Conservation (phyloP, 35 echinoderm and acorn worm genomes). For the Apostichopus californicus region DNA sequence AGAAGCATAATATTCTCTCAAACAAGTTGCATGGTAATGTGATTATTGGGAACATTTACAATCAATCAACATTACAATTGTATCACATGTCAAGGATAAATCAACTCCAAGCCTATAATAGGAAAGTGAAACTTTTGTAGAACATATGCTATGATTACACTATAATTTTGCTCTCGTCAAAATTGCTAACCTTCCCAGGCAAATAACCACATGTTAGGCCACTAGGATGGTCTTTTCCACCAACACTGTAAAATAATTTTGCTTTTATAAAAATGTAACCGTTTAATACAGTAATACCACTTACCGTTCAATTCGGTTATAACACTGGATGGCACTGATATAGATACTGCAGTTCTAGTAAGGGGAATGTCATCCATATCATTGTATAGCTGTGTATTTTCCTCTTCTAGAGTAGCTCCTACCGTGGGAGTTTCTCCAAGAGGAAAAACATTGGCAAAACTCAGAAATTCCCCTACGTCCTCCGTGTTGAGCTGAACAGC, state of each 20-base stretch:
- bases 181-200: no score
- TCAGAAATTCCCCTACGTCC: neutral
- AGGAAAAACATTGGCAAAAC: conserved; percentile 9
- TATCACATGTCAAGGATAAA: no score
- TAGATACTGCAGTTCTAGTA: conserved; percentile 1
- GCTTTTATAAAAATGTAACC: neutral
- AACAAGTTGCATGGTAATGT: neutral
- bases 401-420: neutral
- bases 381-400: neutral
- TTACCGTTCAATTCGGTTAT: neutral
- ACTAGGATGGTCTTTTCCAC: no score
- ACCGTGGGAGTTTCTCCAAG: neutral
- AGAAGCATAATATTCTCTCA: no score
- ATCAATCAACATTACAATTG: no score
- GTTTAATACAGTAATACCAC: neutral
- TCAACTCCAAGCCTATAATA: no score
- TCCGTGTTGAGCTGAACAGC: neutral
- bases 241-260: no score
- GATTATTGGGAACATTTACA: no score
- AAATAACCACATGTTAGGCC: no score
- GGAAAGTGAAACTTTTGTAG: no score
- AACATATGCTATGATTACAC: no score
- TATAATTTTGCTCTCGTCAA: no score
- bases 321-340: conserved; percentile 17
- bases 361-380: neutral